phyloP scores from a whole-genome alignment of 2,797 vertebrate genomes.

The Pseudomugil tenellus region DNA sequence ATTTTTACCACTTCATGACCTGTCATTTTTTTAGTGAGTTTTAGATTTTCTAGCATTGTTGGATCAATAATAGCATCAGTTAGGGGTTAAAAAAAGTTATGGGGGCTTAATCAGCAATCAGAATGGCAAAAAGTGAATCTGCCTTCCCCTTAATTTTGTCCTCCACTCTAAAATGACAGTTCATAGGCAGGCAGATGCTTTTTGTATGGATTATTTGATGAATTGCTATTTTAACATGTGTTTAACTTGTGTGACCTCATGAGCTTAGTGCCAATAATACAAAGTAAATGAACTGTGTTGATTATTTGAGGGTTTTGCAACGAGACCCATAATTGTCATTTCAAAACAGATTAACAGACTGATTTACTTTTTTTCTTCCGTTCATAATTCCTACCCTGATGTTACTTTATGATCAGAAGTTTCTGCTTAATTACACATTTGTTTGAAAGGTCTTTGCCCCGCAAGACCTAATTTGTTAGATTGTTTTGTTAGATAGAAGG shows the following conservation, averaged over 20 bases:
- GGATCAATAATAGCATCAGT: no score
- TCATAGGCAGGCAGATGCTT: background rate
- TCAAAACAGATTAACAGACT: conserved; percentile 38
- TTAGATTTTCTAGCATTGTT: no score
- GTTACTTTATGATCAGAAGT: conserved; percentile 51
- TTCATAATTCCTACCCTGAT: conserved; percentile 49
- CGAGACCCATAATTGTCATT: conserved; percentile 55
- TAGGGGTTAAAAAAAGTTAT: no score
- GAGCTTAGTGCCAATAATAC: conserved; percentile 11
- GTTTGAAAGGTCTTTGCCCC: conserved; percentile 54
- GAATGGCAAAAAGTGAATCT: background rate
- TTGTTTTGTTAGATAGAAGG: conserved; percentile 55
- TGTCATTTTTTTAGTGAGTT: no score
- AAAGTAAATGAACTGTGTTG: conserved; percentile 27
- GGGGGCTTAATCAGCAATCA: background rate
- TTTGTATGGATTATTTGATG: background rate
- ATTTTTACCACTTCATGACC: no score
- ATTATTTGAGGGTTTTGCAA: conserved; percentile 33
- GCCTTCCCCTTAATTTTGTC: background rate
- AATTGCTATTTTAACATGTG: background rate
- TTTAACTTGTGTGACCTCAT: background rate
- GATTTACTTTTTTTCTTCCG: conserved; percentile 39
- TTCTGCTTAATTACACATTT: conserved; percentile 63
- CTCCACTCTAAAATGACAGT: background rate
- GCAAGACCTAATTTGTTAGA: conserved; percentile 55